Percentiles rank a stretch among this genome's conserved stretches.
Evolutionary conservation across 2,888 invertebrate genomes (phyloP).

Genomic region (Magallana nippona): DNA sequence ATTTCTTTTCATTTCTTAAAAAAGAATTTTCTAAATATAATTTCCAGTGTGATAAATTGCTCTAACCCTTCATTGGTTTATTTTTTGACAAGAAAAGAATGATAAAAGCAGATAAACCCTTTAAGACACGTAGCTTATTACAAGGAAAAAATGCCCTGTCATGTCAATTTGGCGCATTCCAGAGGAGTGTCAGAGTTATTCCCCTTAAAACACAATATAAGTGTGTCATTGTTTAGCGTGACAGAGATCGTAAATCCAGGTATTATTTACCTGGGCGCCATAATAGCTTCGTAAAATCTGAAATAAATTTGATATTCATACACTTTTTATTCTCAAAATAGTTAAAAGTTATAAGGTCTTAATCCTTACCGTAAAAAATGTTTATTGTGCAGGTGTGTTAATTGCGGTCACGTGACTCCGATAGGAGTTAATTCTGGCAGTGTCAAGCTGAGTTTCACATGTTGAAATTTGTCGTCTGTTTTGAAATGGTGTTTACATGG

Average conservation of each 20-base stretch:
- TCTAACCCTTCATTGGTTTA: no score
- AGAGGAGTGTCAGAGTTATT: not conserved
- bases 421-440: conserved; percentile 39
- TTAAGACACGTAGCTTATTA: no score
- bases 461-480: conserved; percentile 29
- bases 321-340: no score
- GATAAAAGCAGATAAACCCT: no score
- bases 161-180: conserved; percentile 8
- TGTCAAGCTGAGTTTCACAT: conserved; percentile 42
- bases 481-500: conserved; percentile 34
- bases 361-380: not conserved
- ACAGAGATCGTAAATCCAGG: conserved; percentile 17
- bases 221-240: conserved; percentile 13
- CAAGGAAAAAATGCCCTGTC: no score
- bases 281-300: not conserved
- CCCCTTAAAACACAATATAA: conserved; percentile 6
- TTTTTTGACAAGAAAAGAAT: no score
- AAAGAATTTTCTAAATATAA: no score
- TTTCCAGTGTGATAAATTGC: no score
- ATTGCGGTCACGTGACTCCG: conserved; percentile 39
- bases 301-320: not conserved
- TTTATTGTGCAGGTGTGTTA: conserved; percentile 1
- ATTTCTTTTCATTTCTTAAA: no score
- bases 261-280: conserved; percentile 27
- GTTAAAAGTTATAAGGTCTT: not conserved